Evolutionary conservation across 2,113 vertebrate species (phyloP).

Genomic region (Gavialis gangeticus): DNA sequence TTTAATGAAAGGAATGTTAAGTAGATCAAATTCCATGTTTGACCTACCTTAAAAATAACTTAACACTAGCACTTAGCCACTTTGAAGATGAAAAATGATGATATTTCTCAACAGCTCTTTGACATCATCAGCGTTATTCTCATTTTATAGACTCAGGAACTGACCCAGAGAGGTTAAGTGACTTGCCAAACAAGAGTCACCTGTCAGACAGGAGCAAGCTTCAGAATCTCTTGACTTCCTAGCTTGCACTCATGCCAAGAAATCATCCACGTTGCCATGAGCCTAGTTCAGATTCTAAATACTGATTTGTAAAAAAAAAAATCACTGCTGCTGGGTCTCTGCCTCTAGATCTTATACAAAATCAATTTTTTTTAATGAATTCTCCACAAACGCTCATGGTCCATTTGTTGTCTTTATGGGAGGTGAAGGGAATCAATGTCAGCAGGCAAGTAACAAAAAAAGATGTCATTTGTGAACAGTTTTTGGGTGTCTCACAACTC

Average conservation of each 20-base stretch:
- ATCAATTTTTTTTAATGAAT: neutral
- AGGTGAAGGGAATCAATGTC: neutral
- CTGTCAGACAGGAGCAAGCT: neutral
- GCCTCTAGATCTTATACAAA: neutral
- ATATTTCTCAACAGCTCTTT: neutral
- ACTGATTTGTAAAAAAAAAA: neutral
- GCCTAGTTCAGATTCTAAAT: neutral
- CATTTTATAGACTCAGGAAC: neutral
- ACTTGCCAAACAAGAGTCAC: neutral
- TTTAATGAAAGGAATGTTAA: neutral
- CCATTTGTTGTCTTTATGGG: neutral
- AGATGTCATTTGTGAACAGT: neutral
- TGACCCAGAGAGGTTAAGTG: neutral
- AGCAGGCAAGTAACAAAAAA: neutral
- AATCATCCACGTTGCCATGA: rapidly evolving
- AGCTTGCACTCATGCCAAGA: neutral
- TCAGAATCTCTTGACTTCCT: neutral
- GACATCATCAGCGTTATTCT: neutral
- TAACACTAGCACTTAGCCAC: neutral
- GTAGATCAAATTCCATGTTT: neutral
- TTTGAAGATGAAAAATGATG: neutral
- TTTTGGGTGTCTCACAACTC: neutral
- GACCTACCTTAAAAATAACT: neutral
- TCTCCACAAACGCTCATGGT: neutral
- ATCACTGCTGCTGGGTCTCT: neutral